Base-by-base conservation (phyloP, 2,888 invertebrate genomes). In the Epinotia demarniana region DNA sequence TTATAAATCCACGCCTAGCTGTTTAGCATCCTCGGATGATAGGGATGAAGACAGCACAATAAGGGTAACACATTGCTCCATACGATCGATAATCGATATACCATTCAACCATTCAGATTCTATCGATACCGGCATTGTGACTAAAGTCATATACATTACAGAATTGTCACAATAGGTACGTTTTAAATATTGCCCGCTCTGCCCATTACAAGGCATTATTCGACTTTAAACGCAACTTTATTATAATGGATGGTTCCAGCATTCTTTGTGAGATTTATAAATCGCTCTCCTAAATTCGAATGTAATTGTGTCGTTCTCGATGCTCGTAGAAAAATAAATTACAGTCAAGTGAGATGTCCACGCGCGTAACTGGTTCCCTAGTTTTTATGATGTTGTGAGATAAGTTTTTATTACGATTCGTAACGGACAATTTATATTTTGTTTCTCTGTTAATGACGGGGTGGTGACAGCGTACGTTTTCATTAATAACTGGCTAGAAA, bases 11-110 rank as follows among this genome's bases (percentile, higher is more conserved):
- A 84, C 87, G 89, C 87, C 90, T 89, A 87, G 86, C 77, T 75
- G 75, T 86, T 88, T 86, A 87, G 81, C 84, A 81, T 82, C 80
- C 75, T 79, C 80, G 81, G 79, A 84, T 84, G 88, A 87, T 86
- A 87, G 88, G 89, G 89, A 86, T 88, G 88, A 76, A 81, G 93
- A 93, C 93, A 92, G 91, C 83, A 92, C 93, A 93, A 93, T 93
- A 90, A 89, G 89, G 87, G 89, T 87, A 88, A 89, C 89, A 87
- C 83, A 84, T 85, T 84, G 82, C 80, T 84, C 82, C 81, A 82
- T 81, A 77, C 79, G 82, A 87, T 87, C 85, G 84, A 85, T 85
- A 85, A 87, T 89, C 91, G 88, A 89, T 89, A 84, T 82, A 85
- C 81, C 85, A 88, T 89, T 90, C 85, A 86, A 80, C 84, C 85